Percentiles rank a stretch among this genome's conserved stretches.
Evolutionary conservation across 2,797 vertebrate species (phyloP).

Genomic region (Knipowitschia caucasica): DNA sequence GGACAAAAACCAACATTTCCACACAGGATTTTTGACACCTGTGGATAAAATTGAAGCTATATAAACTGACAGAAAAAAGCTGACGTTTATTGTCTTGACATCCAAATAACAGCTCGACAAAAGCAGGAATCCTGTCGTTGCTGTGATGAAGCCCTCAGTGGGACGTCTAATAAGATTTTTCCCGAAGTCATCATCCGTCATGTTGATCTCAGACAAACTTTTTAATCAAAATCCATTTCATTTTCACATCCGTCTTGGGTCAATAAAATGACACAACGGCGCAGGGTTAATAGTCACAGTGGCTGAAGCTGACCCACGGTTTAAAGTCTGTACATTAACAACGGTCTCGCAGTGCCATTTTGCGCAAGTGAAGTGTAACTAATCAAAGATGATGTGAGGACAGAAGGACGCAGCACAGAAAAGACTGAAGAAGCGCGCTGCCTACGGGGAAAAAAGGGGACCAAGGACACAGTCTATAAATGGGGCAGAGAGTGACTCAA

Average conservation of each 20-base stretch:
- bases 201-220: too few species aligned
- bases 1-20: not conserved
- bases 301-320: constrained; percentile 7
- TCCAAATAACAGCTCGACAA: not conserved
- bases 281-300: not conserved
- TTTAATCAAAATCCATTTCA: not conserved
- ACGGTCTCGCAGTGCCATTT: constrained; percentile 13
- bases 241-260: not conserved
- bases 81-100: not conserved
- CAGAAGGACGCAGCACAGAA: constrained; percentile 23
- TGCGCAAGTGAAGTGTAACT: constrained; percentile 28
- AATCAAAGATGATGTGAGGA: constrained; percentile 38
- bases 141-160: constrained; percentile 1
- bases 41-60: not conserved
- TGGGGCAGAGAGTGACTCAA: constrained; percentile 1
- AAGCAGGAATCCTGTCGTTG: not conserved
- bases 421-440: constrained; percentile 6
- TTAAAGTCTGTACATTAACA: constrained; percentile 7
- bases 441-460: constrained; percentile 1
- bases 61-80: not conserved
- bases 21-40: not conserved
- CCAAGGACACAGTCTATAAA: constrained; percentile 10
- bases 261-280: not conserved
- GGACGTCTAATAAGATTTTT: not conserved
- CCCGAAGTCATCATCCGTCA: not conserved